Base-by-base conservation (phyloP, 2,797 vertebrate species). In the Molossus molossus region DNA sequence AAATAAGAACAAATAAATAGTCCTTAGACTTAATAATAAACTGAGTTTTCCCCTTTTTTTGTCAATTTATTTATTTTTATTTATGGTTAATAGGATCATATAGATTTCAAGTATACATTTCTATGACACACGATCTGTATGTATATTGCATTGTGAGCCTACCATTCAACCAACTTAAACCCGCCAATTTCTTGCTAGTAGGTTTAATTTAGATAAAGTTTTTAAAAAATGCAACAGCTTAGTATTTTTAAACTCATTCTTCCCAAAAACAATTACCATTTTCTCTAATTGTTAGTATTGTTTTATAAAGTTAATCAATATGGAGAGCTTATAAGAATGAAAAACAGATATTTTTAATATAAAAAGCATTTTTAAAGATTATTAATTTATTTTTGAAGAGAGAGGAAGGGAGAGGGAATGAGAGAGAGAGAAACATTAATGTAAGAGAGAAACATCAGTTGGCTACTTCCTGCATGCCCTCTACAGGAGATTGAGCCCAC, bases 121-220 rank as follows among this genome's bases (percentile, higher is more conserved):
- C 75, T 77, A 23, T 8, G 6, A 57, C 8, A 77, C 18, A n/a
- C 33, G 29, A 76, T 33, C 75, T 77, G n/a, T 77, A 21, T 77
- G n/a, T 77, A 21, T 21, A 77, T 21, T 77, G 50, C 50, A 33
- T 77, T 33, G 75, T 77, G 20, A 23, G 11, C 11, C 27, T 6
- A 57, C 18, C 18, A 20, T 18, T 15, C 75, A 57, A 33, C 11
- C 65, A 79, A 73, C 9, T 82, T 50, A 58, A 88, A 83, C 12
- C 3, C 12, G 48, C 10, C 23, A 50, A n/a, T 65, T 88, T 95
- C 13, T 90, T 91, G n/a, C 14, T 53, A 48, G n/a, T 83, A 50
- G 3, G 8, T 80, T 93, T 96, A 91, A 86, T 57, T 83, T 87
- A 69, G 20, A 70, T 69, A 15, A 48, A 27, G 11, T 76, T 60